These are phyloP conservation scores for Lagodon rhomboides DNA, from an alignment of 2,797 vertebrate species.

Conservation along the genomic window DNA sequence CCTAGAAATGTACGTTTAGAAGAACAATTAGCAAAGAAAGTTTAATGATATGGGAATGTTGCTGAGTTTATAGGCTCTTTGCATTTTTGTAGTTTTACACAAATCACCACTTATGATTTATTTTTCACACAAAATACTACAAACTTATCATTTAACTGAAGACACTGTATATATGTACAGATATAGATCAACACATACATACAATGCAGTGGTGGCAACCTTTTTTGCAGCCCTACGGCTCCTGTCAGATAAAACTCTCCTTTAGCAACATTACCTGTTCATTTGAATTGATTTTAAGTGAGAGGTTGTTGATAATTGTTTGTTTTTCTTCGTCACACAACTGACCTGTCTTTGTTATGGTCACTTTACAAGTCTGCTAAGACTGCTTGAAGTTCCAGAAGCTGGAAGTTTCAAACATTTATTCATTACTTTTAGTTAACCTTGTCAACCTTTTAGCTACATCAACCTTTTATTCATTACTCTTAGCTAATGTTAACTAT, in stretches of 20 bases:
- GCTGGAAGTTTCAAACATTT: no score
- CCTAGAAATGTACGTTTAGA: background rate
- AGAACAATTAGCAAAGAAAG: background rate
- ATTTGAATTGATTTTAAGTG: no score
- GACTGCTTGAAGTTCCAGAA: background rate
- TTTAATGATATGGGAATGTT: background rate
- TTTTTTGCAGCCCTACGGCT: no score
- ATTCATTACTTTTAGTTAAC: no score
- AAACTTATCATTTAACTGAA: background rate
- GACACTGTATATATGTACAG: background rate
- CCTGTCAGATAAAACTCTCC: no score
- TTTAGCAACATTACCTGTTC: no score
- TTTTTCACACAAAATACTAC: background rate
- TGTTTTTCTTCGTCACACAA: no score
- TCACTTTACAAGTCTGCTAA: background rate
- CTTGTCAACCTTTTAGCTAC: background rate
- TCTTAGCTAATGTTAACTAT: background rate
- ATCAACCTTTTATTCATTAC: background rate
- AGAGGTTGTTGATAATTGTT: no score
- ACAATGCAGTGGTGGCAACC: background rate
- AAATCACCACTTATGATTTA: background rate
- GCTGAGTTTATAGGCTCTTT: background rate
- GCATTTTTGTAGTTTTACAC: background rate
- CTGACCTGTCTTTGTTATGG: no score
- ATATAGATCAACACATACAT: no score